Base-by-base conservation (phyloP, 1,140 invertebrate species). In the Euglossa dilemma region DNA sequence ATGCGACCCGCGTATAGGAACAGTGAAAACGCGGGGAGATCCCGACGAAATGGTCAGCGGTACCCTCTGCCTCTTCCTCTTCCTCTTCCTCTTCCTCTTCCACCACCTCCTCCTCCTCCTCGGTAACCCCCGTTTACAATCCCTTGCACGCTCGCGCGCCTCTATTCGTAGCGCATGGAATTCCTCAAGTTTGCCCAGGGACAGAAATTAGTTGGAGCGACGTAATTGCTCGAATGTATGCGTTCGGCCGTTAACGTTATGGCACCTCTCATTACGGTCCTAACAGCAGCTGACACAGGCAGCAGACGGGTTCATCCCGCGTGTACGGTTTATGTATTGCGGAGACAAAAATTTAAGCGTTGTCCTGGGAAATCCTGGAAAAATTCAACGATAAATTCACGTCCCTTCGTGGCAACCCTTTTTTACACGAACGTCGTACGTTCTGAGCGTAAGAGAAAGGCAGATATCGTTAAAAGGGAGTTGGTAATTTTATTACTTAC, bases 141-240 rank as follows among this genome's bases (percentile, higher is more conserved):
- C 69, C 61, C 54, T 54, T 52, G n/a, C 64, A 54, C 75, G 43
- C 43, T 11, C 81, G 67, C 52, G 74, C 59, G 45, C 82, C 64
- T 59, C 66, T 75, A 75, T 50, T 75, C 86, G 72, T 52, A 74
- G 36, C 77, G 71, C 59, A 71, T 79, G 82, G 69, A 87, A 88
- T 88, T 88, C 78, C 87, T 88, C 87, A 87, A 88, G 85, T 88
- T 88, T 87, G 85, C 82, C 87, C 73, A 88, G 85, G 85, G 85
- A 88, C 85, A 87, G 87, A 87, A 88, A 88, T 88, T 88, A 88
- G 87, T 88, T 67, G 82, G 82, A 87, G 82, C 85, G 77, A 84
- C 77, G 87, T 87, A 87, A 88, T 88, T 88, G 87, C 85, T 85
- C 69, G 85, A 88, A 88, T 87, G 85, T 88, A 87, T 87, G 87